A percentile compares a stretch with the other conserved stretches of the same genome.
phyloP scores from a whole-genome alignment of 2,113 vertebrate species.

The Haplotaxodon microlepis region DNA sequence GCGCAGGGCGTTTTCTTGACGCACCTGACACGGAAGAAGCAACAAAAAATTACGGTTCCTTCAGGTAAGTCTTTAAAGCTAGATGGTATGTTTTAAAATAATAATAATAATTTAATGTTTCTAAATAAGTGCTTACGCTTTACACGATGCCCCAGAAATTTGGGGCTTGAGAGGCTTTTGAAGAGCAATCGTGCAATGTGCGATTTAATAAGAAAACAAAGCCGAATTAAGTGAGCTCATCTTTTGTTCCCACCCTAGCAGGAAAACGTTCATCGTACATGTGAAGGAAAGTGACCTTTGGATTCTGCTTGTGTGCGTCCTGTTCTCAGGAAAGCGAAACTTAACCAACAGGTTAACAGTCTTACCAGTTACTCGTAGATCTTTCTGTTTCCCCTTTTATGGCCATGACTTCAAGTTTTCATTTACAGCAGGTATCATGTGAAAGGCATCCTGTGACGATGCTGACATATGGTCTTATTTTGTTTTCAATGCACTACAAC shows the following conservation, averaged over 20 bases:
- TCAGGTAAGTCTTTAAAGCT: neutral
- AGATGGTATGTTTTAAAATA: neutral
- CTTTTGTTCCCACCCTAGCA: neutral
- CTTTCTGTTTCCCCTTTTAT: neutral
- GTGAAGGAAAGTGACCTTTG: neutral
- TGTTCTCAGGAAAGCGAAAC: constrained; percentile 14
- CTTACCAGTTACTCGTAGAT: neutral
- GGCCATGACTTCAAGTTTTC: neutral
- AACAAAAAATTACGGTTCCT: neutral
- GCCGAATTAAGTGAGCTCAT: neutral
- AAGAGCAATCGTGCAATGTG: neutral
- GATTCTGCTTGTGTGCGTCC: neutral
- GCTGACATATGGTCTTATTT: neutral
- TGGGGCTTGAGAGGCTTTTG: neutral
- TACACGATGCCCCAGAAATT: neutral
- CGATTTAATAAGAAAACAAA: neutral
- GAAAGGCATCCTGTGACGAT: neutral
- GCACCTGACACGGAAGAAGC: constrained; percentile 6
- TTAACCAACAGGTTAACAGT: neutral
- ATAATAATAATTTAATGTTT: neutral
- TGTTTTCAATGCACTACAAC: neutral
- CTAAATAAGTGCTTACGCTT: neutral
- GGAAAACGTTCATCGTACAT: too few relatives aligned
- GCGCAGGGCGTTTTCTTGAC: neutral
- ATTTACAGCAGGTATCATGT: neutral